A percentile compares a stretch with the other conserved stretches of the same genome.
Evolutionary conservation across 53 echinoderm and acorn worm genomes (phyloP).

Genomic region (Patiria pectinifera): DNA sequence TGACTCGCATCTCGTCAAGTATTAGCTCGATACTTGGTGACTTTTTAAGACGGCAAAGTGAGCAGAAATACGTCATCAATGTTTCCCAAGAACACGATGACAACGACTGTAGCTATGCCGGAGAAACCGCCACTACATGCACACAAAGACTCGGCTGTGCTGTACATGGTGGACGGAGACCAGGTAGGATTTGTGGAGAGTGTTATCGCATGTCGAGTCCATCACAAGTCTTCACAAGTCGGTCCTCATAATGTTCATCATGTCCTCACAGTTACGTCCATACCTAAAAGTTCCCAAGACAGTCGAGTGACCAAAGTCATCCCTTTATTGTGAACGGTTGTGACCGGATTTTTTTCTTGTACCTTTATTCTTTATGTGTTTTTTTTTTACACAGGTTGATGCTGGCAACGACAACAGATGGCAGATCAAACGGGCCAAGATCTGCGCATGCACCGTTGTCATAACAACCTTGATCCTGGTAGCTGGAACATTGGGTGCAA

Average conservation of each 20-base stretch:
- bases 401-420: not conserved
- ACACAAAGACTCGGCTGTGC: not conserved
- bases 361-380: no score
- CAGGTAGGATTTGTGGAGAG: not conserved
- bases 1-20: not conserved
- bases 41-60: not conserved
- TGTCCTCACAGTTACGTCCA: no score
- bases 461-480: slow-evolving; percentile 50
- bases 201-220: no score
- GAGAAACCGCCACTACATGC: not conserved
- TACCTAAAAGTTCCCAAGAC: no score
- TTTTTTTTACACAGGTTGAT: not conserved
- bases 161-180: not conserved
- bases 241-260: no score
- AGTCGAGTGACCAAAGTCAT: no score
- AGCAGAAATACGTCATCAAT: not conserved
- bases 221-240: no score
- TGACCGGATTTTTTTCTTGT: no score
- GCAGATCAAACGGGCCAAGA: slow-evolving; percentile 50
- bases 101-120: not conserved
- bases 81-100: slow-evolving; percentile 6
- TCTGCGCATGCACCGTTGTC: slow-evolving; percentile 59
- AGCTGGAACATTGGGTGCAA: slow-evolving; percentile 44
- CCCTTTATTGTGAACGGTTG: no score
- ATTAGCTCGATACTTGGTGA: no score